Evolutionary conservation across 2,888 invertebrate species (phyloP).

Genomic region (Electrophaes corylata): DNA sequence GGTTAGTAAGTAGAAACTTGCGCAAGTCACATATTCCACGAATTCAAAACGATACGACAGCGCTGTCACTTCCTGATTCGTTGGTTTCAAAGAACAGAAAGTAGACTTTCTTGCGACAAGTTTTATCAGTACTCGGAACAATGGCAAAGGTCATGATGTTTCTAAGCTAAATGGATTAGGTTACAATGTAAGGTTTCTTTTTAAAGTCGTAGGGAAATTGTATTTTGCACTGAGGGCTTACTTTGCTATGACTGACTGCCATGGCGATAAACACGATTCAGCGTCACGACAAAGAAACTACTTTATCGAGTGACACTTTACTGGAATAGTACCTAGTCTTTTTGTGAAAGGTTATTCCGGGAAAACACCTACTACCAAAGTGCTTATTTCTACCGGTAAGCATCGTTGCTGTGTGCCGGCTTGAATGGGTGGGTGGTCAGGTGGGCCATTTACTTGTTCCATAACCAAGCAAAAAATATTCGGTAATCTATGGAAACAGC

Average conservation of each 20-base stretch:
- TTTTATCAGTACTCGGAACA: background rate
- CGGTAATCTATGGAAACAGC: too few species aligned
- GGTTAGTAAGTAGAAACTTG: conserved; percentile 22
- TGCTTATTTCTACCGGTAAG: too few species aligned
- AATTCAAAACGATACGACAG: conserved; percentile 17
- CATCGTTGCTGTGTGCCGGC: too few species aligned
- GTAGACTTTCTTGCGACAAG: conserved; percentile 7
- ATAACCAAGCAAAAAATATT: too few species aligned
- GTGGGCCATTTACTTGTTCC: too few species aligned
- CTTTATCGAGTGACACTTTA: too few species aligned
- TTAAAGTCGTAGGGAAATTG: background rate
- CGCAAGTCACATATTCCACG: conserved; percentile 27
- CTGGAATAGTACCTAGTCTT: too few species aligned
- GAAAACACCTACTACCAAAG: too few species aligned
- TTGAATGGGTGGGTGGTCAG: too few species aligned
- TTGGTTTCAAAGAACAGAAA: conserved; percentile 20
- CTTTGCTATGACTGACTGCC: too few species aligned
- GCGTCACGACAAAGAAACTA: background rate
- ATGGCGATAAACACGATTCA: too few species aligned
- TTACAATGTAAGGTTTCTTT: background rate
- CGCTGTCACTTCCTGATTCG: conserved; percentile 27
- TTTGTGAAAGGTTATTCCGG: too few species aligned
- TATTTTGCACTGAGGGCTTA: background rate
- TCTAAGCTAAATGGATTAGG: conserved; percentile 1
- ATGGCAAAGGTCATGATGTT: conserved; percentile 1